Evolutionary conservation across 2,888 invertebrate species (phyloP), one percentile per base, ranked within the genome.

Genomic region (Cepaea hortensis): DNA sequence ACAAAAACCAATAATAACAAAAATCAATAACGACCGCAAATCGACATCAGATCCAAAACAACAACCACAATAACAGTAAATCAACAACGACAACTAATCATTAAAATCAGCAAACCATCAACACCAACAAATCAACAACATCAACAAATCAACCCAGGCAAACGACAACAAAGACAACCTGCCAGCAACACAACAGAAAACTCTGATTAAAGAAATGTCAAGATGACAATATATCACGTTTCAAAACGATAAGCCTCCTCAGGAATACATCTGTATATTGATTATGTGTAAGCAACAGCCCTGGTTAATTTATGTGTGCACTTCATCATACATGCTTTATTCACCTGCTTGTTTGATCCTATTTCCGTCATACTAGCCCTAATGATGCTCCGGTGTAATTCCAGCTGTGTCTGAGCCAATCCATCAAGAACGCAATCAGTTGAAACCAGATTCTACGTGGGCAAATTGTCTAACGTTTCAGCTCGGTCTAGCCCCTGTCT

Each of bases 321-420:
- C 68, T 46, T 70, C 70, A 68, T 65, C 68, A 48, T 68, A 68
- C 68, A 81, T 65, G 81, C 50, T 68, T 81, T 68, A 81, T 81
- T 81, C 81, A 81, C n/a, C 50, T 81, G 68, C 70, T 81, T 65
- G 68, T 68, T 81, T 81, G 81, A 81, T 81, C 81, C 48, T 81
- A 18, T 81, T 81, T 81, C 81, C 20, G n/a, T 81, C 65, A 18
- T 46, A 15, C 20, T 20, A 3, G 55, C 61, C 65, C 48, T 81
- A 81, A 82, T 72, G 55, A 82, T 3, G 55, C 70, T 55, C 50
- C 72, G 72, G 55, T 70, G 73, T 72, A 82, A 72, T 82, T 82
- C 82, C 18, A 82, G 73, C 82, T 72, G 50, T 70, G 82, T 70
- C 82, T 55, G 48, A 20, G 55, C n/a, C 82, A 70, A 70, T 82